Conservation (phyloP, 1,140 invertebrate species). For the Macrotrachela quadricornifera region DNA sequence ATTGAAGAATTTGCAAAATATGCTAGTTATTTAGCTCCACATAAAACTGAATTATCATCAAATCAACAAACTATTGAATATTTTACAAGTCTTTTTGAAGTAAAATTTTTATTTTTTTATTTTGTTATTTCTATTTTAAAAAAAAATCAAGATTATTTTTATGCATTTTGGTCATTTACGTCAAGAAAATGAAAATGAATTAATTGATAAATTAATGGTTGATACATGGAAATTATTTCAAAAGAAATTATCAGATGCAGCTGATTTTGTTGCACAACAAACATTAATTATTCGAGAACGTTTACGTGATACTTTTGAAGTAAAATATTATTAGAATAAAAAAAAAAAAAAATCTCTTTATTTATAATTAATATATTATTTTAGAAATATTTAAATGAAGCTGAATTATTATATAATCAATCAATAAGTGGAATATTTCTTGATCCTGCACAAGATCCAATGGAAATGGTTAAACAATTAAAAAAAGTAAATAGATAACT, state of each 20-base stretch:
- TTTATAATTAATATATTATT: background rate
- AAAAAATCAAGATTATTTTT: background rate
- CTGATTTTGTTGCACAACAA: slow-evolving; percentile 25
- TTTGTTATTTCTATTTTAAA: background rate
- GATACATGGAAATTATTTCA: slow-evolving; percentile 23
- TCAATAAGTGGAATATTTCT: slow-evolving; percentile 24
- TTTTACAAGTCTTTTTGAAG: slow-evolving; percentile 28
- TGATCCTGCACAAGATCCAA: slow-evolving; percentile 20
- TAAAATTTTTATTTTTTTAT: background rate
- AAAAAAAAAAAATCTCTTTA: too few species aligned
- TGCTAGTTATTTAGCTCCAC: slow-evolving; percentile 21
- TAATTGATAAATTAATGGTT: slow-evolving; percentile 19
- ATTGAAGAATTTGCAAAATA: slow-evolving; percentile 22
- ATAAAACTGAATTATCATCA: slow-evolving; percentile 20
- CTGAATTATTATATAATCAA: slow-evolving; percentile 14
- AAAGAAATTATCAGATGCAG: slow-evolving; percentile 23
- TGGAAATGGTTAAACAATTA: slow-evolving; percentile 18
- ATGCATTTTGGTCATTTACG: slow-evolving; percentile 10
- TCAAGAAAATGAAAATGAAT: slow-evolving; percentile 25
- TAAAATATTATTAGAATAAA: too few species aligned
- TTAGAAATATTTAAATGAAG: slow-evolving; percentile 21
- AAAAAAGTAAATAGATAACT: slow-evolving; percentile 14
- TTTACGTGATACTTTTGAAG: slow-evolving; percentile 21
- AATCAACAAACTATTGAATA: slow-evolving; percentile 24
- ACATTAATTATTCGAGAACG: slow-evolving; percentile 21